phyloP scores from a whole-genome alignment of 2,797 vertebrate genomes.

The Diplodus sargus region DNA sequence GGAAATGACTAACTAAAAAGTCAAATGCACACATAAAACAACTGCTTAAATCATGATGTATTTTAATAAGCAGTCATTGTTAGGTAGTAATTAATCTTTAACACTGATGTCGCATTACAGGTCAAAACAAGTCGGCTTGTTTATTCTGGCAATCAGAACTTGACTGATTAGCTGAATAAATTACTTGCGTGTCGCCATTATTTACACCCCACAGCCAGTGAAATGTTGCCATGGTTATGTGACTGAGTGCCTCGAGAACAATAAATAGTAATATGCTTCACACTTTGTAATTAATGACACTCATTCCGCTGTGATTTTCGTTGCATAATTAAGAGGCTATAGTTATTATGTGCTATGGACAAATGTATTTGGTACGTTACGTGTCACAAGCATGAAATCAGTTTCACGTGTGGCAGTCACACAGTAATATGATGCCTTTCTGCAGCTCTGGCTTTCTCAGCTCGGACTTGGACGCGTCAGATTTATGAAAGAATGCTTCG shows the following conservation, averaged over 20 bases:
- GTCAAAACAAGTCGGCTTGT: background rate
- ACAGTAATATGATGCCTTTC: background rate
- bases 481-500: background rate
- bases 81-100: background rate
- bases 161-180: constrained; percentile 28
- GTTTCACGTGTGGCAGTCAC: background rate
- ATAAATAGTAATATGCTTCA: constrained; percentile 14
- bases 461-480: background rate
- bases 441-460: background rate
- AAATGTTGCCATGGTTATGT: constrained; percentile 36
- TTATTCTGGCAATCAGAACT: constrained; percentile 18
- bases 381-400: background rate
- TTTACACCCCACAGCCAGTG: background rate
- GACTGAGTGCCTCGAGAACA: background rate
- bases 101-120: background rate
- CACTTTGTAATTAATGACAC: constrained; percentile 21
- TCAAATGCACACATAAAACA: too few relatives aligned
- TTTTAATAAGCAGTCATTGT: background rate
- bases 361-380: background rate
- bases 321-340: constrained; percentile 1
- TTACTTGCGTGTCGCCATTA: background rate
- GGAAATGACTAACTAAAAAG: too few relatives aligned
- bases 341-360: background rate
- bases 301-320: constrained; percentile 5
- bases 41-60: background rate